Conservation (phyloP, 2,888 invertebrate genomes). For the Harpagoxenus sublaevis region DNA sequence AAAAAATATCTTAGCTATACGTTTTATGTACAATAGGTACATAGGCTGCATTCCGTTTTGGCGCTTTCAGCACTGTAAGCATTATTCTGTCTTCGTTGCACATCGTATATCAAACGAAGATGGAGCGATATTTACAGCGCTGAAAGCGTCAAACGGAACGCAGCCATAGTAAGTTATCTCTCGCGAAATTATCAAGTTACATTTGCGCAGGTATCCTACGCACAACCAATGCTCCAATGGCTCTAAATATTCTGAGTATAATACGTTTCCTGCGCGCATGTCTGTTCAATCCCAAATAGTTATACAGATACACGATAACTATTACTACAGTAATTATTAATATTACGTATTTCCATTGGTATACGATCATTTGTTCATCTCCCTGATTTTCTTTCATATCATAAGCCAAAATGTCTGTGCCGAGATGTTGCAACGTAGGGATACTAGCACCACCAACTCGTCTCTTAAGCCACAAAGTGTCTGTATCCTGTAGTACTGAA, state of each 20-base stretch:
- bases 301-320: slow-evolving; percentile 79
- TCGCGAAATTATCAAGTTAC: slow-evolving; percentile 66
- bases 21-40: slow-evolving; percentile 11
- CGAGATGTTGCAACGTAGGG: slow-evolving; percentile 67
- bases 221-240: slow-evolving; percentile 84
- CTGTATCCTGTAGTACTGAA: slow-evolving; percentile 78
- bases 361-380: slow-evolving; percentile 64
- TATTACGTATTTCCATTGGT: slow-evolving; percentile 77
- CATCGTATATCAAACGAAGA: too few relatives aligned
- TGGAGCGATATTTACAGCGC: too few relatives aligned
- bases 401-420: slow-evolving; percentile 62
- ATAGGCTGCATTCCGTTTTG: too few relatives aligned
- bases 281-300: slow-evolving; percentile 79
- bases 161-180: neutral
- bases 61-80: too few relatives aligned
- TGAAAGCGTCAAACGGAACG: too few relatives aligned
- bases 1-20: neutral
- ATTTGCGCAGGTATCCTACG: slow-evolving; percentile 83
- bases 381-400: slow-evolving; percentile 59
- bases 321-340: slow-evolving; percentile 73
- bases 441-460: slow-evolving; percentile 76
- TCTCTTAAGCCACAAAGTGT: slow-evolving; percentile 80
- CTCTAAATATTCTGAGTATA: slow-evolving; percentile 82
- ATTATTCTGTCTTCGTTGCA: too few relatives aligned
- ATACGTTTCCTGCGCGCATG: slow-evolving; percentile 83